A percentile compares a stretch with the other conserved stretches of the same genome.
Evolutionary conservation across 64 coral and sea anemone species (phyloP).

Genomic region (Pocillopora verrucosa): DNA sequence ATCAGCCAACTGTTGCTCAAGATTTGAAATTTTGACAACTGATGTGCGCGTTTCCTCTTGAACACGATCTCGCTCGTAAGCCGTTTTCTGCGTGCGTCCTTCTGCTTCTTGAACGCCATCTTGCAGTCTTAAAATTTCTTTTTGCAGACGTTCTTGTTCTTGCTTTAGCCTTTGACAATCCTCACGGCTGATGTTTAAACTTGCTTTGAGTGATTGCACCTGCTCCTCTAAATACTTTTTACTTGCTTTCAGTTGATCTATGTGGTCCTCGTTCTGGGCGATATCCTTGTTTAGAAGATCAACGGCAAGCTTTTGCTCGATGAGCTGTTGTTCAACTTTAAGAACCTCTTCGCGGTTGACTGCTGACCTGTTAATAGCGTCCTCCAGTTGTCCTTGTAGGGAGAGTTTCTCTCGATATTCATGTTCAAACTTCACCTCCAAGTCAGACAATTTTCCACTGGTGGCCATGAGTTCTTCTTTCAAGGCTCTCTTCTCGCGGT

Average conservation of each 20-base stretch:
- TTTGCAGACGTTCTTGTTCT: constrained; percentile 70
- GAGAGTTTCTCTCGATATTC: constrained; percentile 81
- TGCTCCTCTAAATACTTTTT: constrained; percentile 89
- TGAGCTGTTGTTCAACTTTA: constrained; percentile 80
- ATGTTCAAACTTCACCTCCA: constrained; percentile 84
- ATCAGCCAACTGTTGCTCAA: constrained; percentile 89
- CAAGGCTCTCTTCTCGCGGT: constrained; percentile 79
- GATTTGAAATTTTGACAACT: constrained; percentile 72
- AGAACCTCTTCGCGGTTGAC: constrained; percentile 73
- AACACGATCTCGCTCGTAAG: constrained; percentile 83
- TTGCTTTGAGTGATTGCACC: constrained; percentile 68
- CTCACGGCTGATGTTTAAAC: constrained; percentile 65
- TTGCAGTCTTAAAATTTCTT: constrained; percentile 78
- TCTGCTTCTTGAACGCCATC: constrained; percentile 67
- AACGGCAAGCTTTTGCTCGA: constrained; percentile 72
- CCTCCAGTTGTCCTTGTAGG: constrained; percentile 68
- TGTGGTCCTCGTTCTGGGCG: constrained; percentile 74
- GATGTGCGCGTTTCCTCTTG: constrained; percentile 72
- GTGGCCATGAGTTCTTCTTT: constrained; percentile 57
- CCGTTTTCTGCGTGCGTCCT: constrained; percentile 81
- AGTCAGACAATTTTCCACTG: constrained; percentile 63
- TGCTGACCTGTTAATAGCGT: constrained; percentile 62
- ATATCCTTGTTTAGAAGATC: constrained; percentile 72
- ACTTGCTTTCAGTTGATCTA: constrained; percentile 66
- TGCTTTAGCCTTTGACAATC: constrained; percentile 82